Percentiles rank a stretch among this genome's conserved stretches.
phyloP scores from a whole-genome alignment of 2,797 vertebrate genomes.

The Aeoliscus strigatus region DNA sequence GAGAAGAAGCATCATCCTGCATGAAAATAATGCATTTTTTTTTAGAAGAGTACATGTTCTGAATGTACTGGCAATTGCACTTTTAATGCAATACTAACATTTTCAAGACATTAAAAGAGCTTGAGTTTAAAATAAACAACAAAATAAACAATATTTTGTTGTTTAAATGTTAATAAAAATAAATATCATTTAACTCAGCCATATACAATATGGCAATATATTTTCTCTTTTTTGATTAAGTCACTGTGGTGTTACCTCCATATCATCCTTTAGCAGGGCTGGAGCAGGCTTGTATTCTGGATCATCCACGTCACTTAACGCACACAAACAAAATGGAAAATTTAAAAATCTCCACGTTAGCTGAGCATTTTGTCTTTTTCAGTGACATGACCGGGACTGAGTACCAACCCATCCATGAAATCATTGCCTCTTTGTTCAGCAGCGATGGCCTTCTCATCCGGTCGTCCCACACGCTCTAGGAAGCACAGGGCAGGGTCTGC shows the following conservation, averaged over 20 bases:
- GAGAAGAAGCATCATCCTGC: conserved; percentile 94
- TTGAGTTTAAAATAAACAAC: too few species aligned
- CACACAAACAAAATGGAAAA: background rate
- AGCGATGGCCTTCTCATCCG: conserved; percentile 97
- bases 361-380: too few species aligned
- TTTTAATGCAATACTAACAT: too few species aligned
- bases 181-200: too few species aligned
- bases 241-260: conserved; percentile 79
- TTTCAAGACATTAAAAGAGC: too few species aligned
- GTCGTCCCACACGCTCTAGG: conserved; percentile 91
- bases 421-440: conserved; percentile 97
- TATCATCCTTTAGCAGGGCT: conserved; percentile 93
- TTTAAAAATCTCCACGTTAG: too few species aligned
- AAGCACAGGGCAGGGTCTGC: conserved; percentile 92
- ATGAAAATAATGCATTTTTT: conserved; percentile 13
- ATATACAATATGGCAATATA: too few species aligned
- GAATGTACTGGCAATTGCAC: too few species aligned
- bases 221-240: too few species aligned
- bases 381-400: background rate
- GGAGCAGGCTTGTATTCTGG: conserved; percentile 98
- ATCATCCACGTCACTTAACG: conserved; percentile 90
- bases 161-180: too few species aligned
- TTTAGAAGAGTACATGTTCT: too few species aligned
- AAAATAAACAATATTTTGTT: too few species aligned
- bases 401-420: conserved; percentile 90